Percentiles rank a stretch among this genome's conserved stretches.
These are phyloP conservation scores for Coleophora flavipennella DNA, from an alignment of 2,888 invertebrate genomes.

Conservation along the genomic window DNA sequence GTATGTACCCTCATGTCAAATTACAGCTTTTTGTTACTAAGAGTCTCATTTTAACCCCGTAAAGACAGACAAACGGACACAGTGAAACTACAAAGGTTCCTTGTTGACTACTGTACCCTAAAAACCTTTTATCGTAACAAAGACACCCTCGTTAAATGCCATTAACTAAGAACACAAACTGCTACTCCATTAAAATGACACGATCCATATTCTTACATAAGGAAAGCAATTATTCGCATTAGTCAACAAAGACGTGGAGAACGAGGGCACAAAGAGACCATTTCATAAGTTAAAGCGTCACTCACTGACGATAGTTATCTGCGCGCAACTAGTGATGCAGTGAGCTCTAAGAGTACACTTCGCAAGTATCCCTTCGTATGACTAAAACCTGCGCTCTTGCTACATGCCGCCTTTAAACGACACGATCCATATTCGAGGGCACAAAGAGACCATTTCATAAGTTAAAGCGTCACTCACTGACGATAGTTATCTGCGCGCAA, in stretches of 20 bases:
- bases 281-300: slow-evolving; percentile 57
- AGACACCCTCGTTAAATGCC: slow-evolving; percentile 37
- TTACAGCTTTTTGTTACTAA: no score
- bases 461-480: slow-evolving; percentile 43
- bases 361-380: slow-evolving; percentile 44
- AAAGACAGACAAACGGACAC: no score
- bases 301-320: slow-evolving; percentile 52
- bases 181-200: slow-evolving; percentile 51
- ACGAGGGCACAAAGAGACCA: slow-evolving; percentile 48
- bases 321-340: slow-evolving; percentile 60
- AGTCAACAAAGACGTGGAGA: slow-evolving; percentile 49
- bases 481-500: slow-evolving; percentile 57
- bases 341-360: slow-evolving; percentile 56
- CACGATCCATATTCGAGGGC: slow-evolving; percentile 45
- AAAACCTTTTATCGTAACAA: slow-evolving; percentile 38
- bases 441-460: slow-evolving; percentile 62
- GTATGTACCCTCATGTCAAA: no score
- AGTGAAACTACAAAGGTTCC: no score
- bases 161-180: slow-evolving; percentile 59
- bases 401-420: slow-evolving; percentile 34
- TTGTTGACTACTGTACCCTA: no score
- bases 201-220: slow-evolving; percentile 48
- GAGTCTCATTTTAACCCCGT: no score
- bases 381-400: slow-evolving; percentile 37
- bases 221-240: slow-evolving; percentile 56